Percentiles rank a stretch among this genome's conserved stretches.
These are phyloP conservation scores for Lichenostomus cassidix DNA, from an alignment of 2,113 vertebrate genomes.

Conservation along the genomic window DNA sequence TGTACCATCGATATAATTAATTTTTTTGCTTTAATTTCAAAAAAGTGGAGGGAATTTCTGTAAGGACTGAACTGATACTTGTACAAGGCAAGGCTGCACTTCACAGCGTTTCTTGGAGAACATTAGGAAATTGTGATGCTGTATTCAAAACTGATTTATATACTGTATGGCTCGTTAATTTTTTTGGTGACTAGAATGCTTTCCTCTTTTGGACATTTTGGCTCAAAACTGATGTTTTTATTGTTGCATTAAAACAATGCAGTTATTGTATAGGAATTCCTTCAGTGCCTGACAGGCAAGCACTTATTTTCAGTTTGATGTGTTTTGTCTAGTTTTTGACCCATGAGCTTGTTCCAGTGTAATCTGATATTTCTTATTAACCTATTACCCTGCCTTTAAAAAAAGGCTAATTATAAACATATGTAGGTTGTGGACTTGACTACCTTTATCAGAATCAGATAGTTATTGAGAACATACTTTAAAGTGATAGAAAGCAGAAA, in stretches of 20 bases:
- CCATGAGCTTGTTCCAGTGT: constrained; percentile 49
- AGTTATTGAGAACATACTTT: constrained; percentile 61
- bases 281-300: constrained; percentile 33
- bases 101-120: background rate
- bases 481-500: constrained; percentile 68
- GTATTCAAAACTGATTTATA: background rate
- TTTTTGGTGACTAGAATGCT: background rate
- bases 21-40: background rate
- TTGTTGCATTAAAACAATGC: constrained; percentile 18
- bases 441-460: constrained; percentile 58
- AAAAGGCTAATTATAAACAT: constrained; percentile 63
- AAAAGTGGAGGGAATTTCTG: background rate
- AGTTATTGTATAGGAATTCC: constrained; percentile 28
- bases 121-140: background rate
- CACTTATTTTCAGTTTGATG: constrained; percentile 63
- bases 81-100: background rate
- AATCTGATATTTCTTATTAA: constrained; percentile 72
- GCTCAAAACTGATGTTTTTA: background rate
- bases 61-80: background rate
- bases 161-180: background rate
- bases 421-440: constrained; percentile 47
- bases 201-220: background rate
- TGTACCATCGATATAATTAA: background rate
- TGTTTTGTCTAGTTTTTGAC: constrained; percentile 70
- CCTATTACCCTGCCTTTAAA: constrained; percentile 55